phyloP scores from a whole-genome alignment of 2,888 invertebrate species.

The Eilema depressum region DNA sequence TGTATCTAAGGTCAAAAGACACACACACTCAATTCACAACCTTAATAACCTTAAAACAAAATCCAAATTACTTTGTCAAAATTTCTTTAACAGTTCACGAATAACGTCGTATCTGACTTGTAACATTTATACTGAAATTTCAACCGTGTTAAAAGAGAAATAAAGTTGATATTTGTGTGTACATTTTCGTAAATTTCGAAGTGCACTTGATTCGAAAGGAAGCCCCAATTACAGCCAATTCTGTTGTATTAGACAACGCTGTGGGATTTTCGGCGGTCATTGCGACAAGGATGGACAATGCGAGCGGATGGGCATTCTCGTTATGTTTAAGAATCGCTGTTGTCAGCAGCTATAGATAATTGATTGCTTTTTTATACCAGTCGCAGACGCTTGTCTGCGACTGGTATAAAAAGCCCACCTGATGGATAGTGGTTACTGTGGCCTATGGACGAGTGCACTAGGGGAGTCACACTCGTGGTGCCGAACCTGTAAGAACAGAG shows the following conservation, averaged over 20 bases:
- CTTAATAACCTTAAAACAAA: accelerated
- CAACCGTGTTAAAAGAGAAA: accelerated
- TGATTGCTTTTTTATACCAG: no score
- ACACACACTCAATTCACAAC: constrained; percentile 24
- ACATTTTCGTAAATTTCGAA: constrained; percentile 40
- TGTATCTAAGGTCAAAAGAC: constrained; percentile 34
- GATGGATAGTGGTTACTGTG: no score
- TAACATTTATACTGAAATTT: background rate
- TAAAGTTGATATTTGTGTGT: constrained; percentile 11
- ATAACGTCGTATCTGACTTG: constrained; percentile 8
- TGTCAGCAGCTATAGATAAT: background rate
- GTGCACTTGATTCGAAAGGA: constrained; percentile 70
- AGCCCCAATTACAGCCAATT: constrained; percentile 78
- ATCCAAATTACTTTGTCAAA: background rate
- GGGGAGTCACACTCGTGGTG: no score
- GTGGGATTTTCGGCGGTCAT: constrained; percentile 70
- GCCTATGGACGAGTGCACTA: no score
- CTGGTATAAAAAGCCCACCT: no score
- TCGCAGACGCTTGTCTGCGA: no score
- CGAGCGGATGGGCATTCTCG: background rate
- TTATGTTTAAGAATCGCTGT: background rate
- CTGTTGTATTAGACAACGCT: constrained; percentile 67
- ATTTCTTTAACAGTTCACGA: background rate
- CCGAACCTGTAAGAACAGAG: no score
- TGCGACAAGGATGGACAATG: constrained; percentile 11